phyloP scores from a whole-genome alignment of 2,888 invertebrate species.

The Oligia latruncula region DNA sequence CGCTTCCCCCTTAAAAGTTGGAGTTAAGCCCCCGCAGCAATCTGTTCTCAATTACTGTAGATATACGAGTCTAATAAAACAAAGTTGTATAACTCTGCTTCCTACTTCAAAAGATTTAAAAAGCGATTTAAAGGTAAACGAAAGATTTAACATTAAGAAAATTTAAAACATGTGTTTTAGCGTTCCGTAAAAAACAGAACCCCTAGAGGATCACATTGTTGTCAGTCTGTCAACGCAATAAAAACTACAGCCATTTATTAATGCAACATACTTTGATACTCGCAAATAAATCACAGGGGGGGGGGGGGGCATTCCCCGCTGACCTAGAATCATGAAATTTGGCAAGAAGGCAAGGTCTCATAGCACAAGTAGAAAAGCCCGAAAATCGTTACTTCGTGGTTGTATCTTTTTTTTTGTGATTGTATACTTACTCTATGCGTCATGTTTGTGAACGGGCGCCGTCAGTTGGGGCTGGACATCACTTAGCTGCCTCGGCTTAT shows the following conservation, averaged over 20 bases:
- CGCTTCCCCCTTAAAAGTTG: not conserved
- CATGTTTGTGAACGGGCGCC: too few species aligned
- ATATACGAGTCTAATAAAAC: slow-evolving; percentile 16
- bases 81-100: slow-evolving; percentile 7
- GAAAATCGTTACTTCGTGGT: not conserved
- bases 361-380: too few species aligned
- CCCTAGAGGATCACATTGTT: not conserved
- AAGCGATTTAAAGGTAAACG: not conserved
- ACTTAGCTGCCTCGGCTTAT: too few species aligned
- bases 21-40: slow-evolving; percentile 6
- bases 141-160: not conserved
- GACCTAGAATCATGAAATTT: too few species aligned
- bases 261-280: not conserved
- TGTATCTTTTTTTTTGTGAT: not conserved
- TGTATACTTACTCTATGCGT: not conserved
- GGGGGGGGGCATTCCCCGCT: too few species aligned
- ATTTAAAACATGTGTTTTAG: not conserved
- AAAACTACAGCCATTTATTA: not conserved
- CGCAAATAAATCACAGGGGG: not conserved
- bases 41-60: slow-evolving; percentile 29
- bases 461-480: too few species aligned
- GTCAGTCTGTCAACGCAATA: not conserved
- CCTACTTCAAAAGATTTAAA: slow-evolving; percentile 21
- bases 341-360: too few species aligned
- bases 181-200: not conserved